Conservation (phyloP, 1,140 invertebrate species). For the Drosophila dunni region DNA sequence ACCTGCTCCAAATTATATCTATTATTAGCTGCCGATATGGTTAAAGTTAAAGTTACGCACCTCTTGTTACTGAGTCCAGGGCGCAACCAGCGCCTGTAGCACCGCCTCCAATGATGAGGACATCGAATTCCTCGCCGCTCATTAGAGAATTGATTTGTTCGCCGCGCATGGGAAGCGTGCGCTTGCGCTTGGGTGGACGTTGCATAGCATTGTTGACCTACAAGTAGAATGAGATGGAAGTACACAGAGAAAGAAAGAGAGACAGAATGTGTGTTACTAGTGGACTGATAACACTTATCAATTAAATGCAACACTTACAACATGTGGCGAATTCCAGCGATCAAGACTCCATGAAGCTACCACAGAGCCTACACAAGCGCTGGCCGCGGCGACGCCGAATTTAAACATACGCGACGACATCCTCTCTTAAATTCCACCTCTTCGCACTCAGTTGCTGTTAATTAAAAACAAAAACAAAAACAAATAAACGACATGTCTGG, state of each 20-base stretch:
- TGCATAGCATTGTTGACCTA: constrained; percentile 85
- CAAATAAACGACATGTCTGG: constrained; percentile 15
- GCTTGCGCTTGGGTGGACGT: constrained; percentile 87
- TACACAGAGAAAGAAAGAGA: too few relatives aligned
- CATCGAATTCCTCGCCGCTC: constrained; percentile 92
- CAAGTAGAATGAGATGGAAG: too few relatives aligned
- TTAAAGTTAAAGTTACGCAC: constrained; percentile 17
- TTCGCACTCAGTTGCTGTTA: constrained; percentile 7
- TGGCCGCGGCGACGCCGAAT: constrained; percentile 77
- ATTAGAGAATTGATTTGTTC: constrained; percentile 93
- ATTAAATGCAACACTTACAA: constrained; percentile 49
- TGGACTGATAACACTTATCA: too few relatives aligned
- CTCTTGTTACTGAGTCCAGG: constrained; percentile 95
- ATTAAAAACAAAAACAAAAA: constrained; percentile 8
- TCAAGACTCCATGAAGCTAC: constrained; percentile 76
- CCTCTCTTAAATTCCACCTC: constrained; percentile 42
- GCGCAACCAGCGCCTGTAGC: constrained; percentile 97
- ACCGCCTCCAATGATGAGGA: constrained; percentile 98
- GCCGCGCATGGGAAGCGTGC: constrained; percentile 91
- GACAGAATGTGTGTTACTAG: too few relatives aligned
- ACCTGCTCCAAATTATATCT: constrained; percentile 12
- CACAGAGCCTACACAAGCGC: constrained; percentile 72
- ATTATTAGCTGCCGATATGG: neutral
- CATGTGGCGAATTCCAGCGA: constrained; percentile 72
- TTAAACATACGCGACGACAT: constrained; percentile 83